These are phyloP conservation scores for Gopherus evgoodei DNA, from an alignment of 2,113 vertebrate species.

Conservation along the genomic window DNA sequence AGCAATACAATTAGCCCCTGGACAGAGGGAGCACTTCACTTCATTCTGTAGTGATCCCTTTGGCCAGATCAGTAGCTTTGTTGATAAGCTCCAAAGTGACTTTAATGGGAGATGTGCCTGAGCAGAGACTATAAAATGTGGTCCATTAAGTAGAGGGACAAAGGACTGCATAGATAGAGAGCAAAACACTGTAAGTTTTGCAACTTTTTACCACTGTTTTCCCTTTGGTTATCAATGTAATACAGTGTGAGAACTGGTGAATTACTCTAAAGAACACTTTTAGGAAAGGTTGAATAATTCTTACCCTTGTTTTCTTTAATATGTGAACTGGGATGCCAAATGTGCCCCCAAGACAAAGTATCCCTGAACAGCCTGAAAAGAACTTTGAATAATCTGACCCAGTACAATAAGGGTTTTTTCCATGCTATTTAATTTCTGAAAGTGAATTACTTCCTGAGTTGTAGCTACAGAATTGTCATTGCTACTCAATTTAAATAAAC, in stretches of 20 bases:
- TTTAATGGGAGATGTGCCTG: background rate
- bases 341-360: background rate
- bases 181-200: background rate
- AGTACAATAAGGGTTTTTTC: background rate
- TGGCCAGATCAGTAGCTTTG: background rate
- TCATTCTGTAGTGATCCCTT: background rate
- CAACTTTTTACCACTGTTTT: background rate
- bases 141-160: background rate
- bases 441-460: conserved; percentile 1
- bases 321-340: background rate
- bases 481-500: conserved; percentile 20
- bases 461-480: background rate
- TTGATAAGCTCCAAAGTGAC: background rate
- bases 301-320: background rate
- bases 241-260: background rate
- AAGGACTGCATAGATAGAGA: background rate
- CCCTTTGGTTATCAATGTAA: background rate
- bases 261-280: background rate
- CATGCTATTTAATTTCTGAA: conserved; percentile 12
- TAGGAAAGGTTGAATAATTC: background rate
- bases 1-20: background rate
- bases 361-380: background rate
- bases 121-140: background rate
- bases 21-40: background rate
- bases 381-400: conserved; percentile 6